phyloP scores from a whole-genome alignment of 2,888 invertebrate genomes.

The Leptura quadrifasciata region DNA sequence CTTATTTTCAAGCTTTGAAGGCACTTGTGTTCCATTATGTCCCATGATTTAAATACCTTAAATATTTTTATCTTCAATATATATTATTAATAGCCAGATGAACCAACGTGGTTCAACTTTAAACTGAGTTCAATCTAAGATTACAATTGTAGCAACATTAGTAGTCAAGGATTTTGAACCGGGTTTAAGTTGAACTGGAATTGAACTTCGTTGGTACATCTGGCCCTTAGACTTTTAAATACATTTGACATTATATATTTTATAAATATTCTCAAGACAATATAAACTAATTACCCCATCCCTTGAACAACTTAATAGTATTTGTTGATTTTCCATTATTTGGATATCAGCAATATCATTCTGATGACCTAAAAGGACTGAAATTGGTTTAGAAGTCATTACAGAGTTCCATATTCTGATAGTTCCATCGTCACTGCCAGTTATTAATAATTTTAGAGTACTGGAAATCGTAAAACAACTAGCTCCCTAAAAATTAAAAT shows the following conservation, averaged over 20 bases:
- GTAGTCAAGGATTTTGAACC: too few relatives aligned
- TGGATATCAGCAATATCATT: slow-evolving; percentile 76
- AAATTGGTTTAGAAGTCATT: slow-evolving; percentile 70
- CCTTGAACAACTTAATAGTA: slow-evolving; percentile 76
- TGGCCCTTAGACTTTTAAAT: too few relatives aligned
- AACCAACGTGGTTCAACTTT: too few relatives aligned
- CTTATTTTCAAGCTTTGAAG: slow-evolving; percentile 77
- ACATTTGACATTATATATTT: background rate
- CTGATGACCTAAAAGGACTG: slow-evolving; percentile 69
- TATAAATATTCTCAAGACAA: background rate
- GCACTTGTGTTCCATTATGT: slow-evolving; percentile 77
- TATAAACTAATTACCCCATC: slow-evolving; percentile 74
- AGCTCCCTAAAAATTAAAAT: slow-evolving; percentile 74
- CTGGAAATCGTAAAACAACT: slow-evolving; percentile 77
- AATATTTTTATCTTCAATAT: slow-evolving; percentile 37
- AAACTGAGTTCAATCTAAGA: too few relatives aligned
- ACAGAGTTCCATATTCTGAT: slow-evolving; percentile 78
- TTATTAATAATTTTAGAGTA: slow-evolving; percentile 75
- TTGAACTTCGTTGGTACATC: too few relatives aligned
- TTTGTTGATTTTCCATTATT: slow-evolving; percentile 73
- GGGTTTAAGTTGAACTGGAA: too few relatives aligned
- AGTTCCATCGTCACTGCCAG: slow-evolving; percentile 76
- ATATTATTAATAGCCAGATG: too few relatives aligned
- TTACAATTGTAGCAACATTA: too few relatives aligned
- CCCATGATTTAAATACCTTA: slow-evolving; percentile 79